Evolutionary conservation across 2,113 vertebrate species (phyloP), one percentile per base, ranked within the genome.

Genomic region (Diphyllodes magnificus): DNA sequence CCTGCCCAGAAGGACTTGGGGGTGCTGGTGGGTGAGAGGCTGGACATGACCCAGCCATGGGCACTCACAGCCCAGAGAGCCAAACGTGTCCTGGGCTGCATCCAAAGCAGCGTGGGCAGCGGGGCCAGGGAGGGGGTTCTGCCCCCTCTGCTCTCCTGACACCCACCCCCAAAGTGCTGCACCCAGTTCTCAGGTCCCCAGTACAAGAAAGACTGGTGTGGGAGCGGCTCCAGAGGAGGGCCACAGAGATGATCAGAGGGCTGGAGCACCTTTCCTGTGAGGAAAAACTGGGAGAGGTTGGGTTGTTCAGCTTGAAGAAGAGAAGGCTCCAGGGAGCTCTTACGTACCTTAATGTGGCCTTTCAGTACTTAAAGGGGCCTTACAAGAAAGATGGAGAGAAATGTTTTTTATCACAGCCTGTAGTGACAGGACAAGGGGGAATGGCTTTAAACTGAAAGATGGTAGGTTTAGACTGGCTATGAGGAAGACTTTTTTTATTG

Each of bases 1-100:
- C 18, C 18, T 59, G 51, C 15, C 0, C 0, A 33, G 68, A 81
- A 44, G 37, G 15, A 1, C 5, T 23, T 37, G 18, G 10, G 4
- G 42, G 4, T 42, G 21, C 35, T 50, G 35, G 6, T 23, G 37
- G 23, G 0, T 23, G 33, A 70, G 28, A 61, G 39, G 47, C 33
- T 70, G 64, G 44, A n/a, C 19, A 3, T 44, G 60, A 24, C 51
- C 68, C 68, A 59, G 21, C 51, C 35, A 22, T 50, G 61, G 7
- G 25, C 53, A 59, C 37, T 59, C 9, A 0, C 37, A 68, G 68
- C 49, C 21, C 57, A 63, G 47, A 50, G 2, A 25, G 25, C 37
- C 83, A 68, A 3, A 35, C 0, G 0, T 53, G 19, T 31, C 25
- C 44, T 86, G 39, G 15, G 20, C 68, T 69, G 44, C 53, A n/a